Base-by-base conservation (phyloP, 2,797 vertebrate species). In the Distichodus sexfasciatus region DNA sequence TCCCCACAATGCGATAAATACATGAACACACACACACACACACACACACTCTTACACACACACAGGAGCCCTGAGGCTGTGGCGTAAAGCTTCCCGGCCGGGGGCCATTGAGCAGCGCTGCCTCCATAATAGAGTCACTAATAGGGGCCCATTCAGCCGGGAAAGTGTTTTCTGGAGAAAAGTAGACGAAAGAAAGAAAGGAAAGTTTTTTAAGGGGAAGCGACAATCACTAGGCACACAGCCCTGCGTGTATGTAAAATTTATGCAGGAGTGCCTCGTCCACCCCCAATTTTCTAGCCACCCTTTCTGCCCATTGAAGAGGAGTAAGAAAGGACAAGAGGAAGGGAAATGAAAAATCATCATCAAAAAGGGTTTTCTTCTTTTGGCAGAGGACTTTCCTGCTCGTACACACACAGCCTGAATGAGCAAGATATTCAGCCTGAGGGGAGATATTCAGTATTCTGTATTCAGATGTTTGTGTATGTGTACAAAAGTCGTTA, bases 101-200 rank as follows among this genome's bases (percentile, higher is more conserved):
- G 90, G 81, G 88, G 87, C 89, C 83, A 90, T 90, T 92, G 84
- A 91, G 86, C 79, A 78, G 85, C 83, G 80, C 86, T 82, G 86
- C 71, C 84, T 85, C 81, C 82, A 92, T 90, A 91, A 92, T 91
- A 83, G 88, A 90, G 86, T 91, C 88, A 91, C 89, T 92, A 92
- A 92, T 91, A 91, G 89, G 86, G 88, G 87, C 85, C 90, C 83
- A 90, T 92, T 92, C 89, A 92, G 85, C 81, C 48, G 46, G 85
- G 81, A 91, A 92, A 91, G 90, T 90, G 91, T 90, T 91, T 91
- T 91, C 86, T 86, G 82, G 51, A 73, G 72, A 59, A 74, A 59
- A 44, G 46, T 78, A 81, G 72, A 82, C 75, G 77, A 50, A 78
- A 83, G 83, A 88, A 88, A 88, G 81, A 88, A 91, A 84, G 75